These are phyloP conservation scores for Crepidodera aurea DNA, from an alignment of 2,888 invertebrate species.

Conservation along the genomic window DNA sequence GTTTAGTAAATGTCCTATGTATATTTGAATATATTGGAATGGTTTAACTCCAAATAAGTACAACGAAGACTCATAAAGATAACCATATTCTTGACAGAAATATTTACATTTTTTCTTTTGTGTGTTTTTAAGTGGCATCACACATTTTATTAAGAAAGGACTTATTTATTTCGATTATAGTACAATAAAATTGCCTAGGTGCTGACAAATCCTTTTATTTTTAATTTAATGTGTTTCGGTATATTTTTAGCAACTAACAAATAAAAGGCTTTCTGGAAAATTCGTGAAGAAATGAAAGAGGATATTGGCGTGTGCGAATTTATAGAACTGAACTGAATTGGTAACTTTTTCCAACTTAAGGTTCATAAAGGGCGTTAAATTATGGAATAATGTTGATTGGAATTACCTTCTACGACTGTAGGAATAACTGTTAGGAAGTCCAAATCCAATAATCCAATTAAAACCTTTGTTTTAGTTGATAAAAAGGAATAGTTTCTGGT, in stretches of 20 bases:
- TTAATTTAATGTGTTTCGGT: no score
- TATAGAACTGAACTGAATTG: no score
- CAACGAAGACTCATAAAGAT: constrained; percentile 27
- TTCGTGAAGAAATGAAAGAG: no score
- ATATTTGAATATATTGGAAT: constrained; percentile 14
- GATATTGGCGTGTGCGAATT: no score
- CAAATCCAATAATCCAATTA: constrained; percentile 12
- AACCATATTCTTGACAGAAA: constrained; percentile 19
- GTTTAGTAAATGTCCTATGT: constrained; percentile 4
- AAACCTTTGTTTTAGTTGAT: constrained; percentile 8
- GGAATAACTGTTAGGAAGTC: constrained; percentile 11
- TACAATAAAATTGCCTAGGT: background rate
- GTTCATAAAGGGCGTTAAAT: background rate
- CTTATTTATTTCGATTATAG: no score
- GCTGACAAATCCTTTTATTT: no score
- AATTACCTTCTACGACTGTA: background rate
- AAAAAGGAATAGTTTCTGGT: background rate
- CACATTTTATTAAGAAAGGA: background rate
- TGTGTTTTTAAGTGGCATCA: constrained; percentile 1
- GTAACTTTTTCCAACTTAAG: no score
- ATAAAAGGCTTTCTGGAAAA: no score
- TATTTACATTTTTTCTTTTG: constrained; percentile 13
- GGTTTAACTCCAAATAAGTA: constrained; percentile 12
- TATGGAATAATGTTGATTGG: constrained; percentile 9
- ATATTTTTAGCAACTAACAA: no score